phyloP scores from a whole-genome alignment of 53 echinoderm and acorn worm genomes.

The Astropecten irregularis region DNA sequence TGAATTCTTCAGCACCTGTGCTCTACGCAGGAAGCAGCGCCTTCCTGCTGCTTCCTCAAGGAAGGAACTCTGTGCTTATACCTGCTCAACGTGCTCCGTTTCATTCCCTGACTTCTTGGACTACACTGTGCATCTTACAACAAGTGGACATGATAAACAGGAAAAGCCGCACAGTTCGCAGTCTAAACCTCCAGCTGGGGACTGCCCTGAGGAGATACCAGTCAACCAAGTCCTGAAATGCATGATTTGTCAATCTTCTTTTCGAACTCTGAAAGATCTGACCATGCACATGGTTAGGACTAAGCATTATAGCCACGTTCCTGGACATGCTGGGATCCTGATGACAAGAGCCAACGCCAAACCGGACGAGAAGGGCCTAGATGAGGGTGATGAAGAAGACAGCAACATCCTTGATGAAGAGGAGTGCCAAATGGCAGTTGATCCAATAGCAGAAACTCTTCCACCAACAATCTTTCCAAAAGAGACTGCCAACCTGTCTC shows the following conservation, averaged over 20 bases:
- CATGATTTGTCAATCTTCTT: conserved; percentile 87
- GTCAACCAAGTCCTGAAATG: conserved; percentile 92
- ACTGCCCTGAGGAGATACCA: conserved; percentile 70
- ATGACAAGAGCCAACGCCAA: conserved; percentile 30
- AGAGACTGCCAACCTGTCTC: conserved; percentile 24
- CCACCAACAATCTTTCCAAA: conserved; percentile 13
- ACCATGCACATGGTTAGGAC: conserved; percentile 97
- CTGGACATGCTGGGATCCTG: conserved; percentile 65
- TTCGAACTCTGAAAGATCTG: conserved; percentile 84
- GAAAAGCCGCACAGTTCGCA: conserved; percentile 65
- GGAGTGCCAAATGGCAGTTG: conserved; percentile 5
- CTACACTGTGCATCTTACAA: conserved; percentile 93
- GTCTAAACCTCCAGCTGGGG: conserved; percentile 52
- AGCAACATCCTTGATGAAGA: conserved; percentile 30
- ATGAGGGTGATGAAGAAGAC: conserved; percentile 42
- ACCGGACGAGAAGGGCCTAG: conserved; percentile 30
- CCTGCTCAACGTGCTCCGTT: conserved; percentile 63
- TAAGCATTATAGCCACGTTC: conserved; percentile 90
- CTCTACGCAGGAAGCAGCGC: conserved; percentile 62
- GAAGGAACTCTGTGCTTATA: conserved; percentile 73
- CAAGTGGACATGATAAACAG: conserved; percentile 80
- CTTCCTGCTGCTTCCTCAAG: conserved; percentile 48
- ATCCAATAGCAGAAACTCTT: conserved; percentile 1
- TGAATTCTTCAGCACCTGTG: conserved; percentile 70
- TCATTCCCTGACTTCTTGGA: conserved; percentile 82